Conservation (phyloP, 2,888 invertebrate genomes). For the Sminthurides aquaticus region DNA sequence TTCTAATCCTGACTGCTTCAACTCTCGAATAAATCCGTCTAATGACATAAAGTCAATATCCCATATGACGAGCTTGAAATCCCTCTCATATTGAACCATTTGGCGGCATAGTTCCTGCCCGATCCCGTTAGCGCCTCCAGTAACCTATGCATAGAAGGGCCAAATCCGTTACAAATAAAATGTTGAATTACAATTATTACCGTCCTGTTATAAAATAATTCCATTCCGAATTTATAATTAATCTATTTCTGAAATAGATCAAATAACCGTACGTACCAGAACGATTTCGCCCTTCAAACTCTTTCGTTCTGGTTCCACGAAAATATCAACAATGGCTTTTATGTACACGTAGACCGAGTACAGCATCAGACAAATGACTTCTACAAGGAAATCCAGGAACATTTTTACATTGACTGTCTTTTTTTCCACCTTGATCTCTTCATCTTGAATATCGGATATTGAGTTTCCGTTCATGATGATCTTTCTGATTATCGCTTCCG, state of each 20-base stretch:
- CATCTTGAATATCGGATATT: neutral
- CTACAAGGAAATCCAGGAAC: neutral
- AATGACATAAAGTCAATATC: neutral
- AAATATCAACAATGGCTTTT: neutral
- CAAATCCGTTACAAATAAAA: neutral
- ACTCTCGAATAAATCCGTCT: neutral
- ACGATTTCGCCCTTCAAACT: slow-evolving; percentile 3
- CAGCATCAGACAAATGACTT: neutral
- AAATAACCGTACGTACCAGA: neutral
- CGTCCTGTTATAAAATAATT: too few relatives aligned
- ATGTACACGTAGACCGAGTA: neutral
- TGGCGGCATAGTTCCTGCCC: neutral
- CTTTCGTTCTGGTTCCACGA: neutral
- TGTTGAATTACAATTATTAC: neutral
- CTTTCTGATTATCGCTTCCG: too few relatives aligned
- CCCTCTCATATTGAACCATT: neutral
- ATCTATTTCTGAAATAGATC: too few relatives aligned
- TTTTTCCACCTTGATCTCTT: neutral
- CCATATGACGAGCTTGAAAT: neutral
- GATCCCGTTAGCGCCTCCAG: neutral
- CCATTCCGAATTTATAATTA: too few relatives aligned
- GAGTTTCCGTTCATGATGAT: too few relatives aligned
- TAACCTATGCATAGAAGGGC: neutral
- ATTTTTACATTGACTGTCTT: neutral
- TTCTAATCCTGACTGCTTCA: neutral